A percentile compares a stretch with the other conserved stretches of the same genome.
Evolutionary conservation across 35 echinoderm and acorn worm genomes (phyloP).

Genomic region (Apostichopus japonicus): DNA sequence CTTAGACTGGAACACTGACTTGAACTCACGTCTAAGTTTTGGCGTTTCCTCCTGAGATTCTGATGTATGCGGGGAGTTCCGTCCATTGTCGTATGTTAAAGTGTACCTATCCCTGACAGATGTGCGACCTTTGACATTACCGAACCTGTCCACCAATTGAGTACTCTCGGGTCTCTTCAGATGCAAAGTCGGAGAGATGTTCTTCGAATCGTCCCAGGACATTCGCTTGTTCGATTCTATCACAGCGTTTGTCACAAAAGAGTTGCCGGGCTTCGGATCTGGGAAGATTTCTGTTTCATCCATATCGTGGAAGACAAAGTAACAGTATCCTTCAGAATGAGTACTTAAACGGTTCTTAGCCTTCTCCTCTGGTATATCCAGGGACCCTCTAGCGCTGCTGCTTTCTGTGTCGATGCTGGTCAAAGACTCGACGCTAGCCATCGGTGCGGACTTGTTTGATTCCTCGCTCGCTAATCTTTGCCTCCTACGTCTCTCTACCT

Average conservation of each 20-base stretch:
- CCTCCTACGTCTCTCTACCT: slow-evolving; percentile 14
- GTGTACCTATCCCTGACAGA: slow-evolving; percentile 77
- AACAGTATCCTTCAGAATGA: slow-evolving; percentile 80
- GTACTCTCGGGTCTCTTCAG: slow-evolving; percentile 61
- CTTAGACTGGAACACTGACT: no score
- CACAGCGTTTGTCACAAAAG: slow-evolving; percentile 56
- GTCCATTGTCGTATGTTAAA: slow-evolving; percentile 65
- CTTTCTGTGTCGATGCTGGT: slow-evolving; percentile 62
- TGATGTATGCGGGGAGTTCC: slow-evolving; percentile 27
- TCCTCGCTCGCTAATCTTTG: slow-evolving; percentile 25
- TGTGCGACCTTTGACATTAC: slow-evolving; percentile 80
- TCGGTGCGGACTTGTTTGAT: slow-evolving; percentile 63
- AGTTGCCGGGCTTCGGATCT: background rate
- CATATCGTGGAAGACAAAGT: slow-evolving; percentile 77
- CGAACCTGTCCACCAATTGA: slow-evolving; percentile 71
- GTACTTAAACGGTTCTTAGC: slow-evolving; percentile 52
- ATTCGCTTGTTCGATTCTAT: slow-evolving; percentile 33
- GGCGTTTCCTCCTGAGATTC: slow-evolving; percentile 36
- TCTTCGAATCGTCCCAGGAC: slow-evolving; percentile 28
- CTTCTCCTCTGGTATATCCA: slow-evolving; percentile 39
- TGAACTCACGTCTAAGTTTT: slow-evolving; percentile 48
- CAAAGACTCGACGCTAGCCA: slow-evolving; percentile 78
- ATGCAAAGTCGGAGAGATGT: background rate
- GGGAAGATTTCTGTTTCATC: slow-evolving; percentile 47
- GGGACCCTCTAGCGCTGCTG: slow-evolving; percentile 45